Percentiles rank a stretch among this genome's conserved stretches.
Conservation (phyloP, 2,797 vertebrate species). For the Dipus sagitta region DNA sequence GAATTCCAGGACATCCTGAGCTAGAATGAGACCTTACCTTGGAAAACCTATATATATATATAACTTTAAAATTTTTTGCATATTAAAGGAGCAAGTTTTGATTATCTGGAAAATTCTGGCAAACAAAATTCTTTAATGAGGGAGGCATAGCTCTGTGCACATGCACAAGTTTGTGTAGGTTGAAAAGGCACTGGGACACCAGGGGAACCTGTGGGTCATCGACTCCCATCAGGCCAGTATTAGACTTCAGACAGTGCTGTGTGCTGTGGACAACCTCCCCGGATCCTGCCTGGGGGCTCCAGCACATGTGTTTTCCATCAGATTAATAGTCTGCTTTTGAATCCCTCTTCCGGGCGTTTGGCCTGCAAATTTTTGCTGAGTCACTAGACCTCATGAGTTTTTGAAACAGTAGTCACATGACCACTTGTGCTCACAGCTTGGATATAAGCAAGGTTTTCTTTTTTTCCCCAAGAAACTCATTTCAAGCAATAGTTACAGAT, state of each 20-base stretch:
- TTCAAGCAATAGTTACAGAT: neutral
- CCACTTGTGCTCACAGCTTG: neutral
- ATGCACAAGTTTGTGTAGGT: neutral
- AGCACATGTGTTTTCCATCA: conserved; percentile 79
- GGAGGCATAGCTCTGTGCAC: neutral
- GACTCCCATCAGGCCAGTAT: neutral
- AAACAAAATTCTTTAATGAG: neutral
- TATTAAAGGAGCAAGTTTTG: neutral
- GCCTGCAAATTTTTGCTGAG: conserved; percentile 77
- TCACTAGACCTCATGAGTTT: conserved; percentile 61
- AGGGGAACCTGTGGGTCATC: neutral
- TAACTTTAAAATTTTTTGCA: neutral
- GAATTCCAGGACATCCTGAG: too few relatives aligned
- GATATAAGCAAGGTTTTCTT: neutral
- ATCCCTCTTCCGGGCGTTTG: conserved; percentile 69
- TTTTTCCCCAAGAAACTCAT: neutral
- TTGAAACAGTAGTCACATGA: conserved; percentile 48
- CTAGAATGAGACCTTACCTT: too few relatives aligned
- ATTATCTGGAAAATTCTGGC: conserved; percentile 1
- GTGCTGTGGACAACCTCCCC: neutral
- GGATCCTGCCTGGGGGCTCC: neutral
- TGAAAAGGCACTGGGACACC: neutral
- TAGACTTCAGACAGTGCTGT: neutral
- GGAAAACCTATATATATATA: neutral
- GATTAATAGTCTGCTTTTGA: conserved; percentile 45